These are phyloP conservation scores for Embidobia sp. DNA, from an alignment of 2,888 invertebrate species.

Conservation along the genomic window DNA sequence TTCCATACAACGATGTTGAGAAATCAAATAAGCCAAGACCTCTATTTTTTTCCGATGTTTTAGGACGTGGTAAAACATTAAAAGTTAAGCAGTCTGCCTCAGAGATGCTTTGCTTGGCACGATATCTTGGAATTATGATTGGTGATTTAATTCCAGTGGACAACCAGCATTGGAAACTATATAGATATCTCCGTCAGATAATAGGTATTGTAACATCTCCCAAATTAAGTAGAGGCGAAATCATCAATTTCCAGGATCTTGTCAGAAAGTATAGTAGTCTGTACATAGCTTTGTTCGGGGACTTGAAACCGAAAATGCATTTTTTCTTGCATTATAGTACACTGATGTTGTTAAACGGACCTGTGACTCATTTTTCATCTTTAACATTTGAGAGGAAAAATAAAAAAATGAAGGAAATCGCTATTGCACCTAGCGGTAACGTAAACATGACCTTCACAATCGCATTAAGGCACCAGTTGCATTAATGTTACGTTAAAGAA, in stretches of 20 bases:
- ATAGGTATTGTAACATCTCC: not conserved
- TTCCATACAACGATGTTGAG: not conserved
- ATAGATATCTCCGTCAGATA: not conserved
- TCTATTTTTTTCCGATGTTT: not conserved
- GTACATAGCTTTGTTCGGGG: constrained; percentile 28
- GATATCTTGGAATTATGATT: not conserved
- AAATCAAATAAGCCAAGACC: not conserved
- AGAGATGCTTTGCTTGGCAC: not conserved
- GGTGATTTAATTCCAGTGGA: not conserved
- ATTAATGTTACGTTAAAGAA: constrained; percentile 21
- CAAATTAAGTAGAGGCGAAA: not conserved
- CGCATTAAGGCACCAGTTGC: constrained; percentile 2
- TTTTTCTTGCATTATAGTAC: constrained; percentile 28
- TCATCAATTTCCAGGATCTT: not conserved
- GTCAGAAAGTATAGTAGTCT: not conserved
- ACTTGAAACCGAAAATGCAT: constrained; percentile 45
- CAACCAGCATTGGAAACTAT: not conserved
- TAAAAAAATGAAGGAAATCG: constrained; percentile 32
- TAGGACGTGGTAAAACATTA: not conserved
- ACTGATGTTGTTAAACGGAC: constrained; percentile 38
- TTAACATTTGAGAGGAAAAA: constrained; percentile 37
- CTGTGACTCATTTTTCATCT: constrained; percentile 34
- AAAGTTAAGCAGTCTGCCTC: not conserved
- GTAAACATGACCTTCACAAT: constrained; percentile 37
- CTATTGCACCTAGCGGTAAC: constrained; percentile 24